phyloP scores from a whole-genome alignment of 2,113 vertebrate species.

The Thoracochromis brauschi region DNA sequence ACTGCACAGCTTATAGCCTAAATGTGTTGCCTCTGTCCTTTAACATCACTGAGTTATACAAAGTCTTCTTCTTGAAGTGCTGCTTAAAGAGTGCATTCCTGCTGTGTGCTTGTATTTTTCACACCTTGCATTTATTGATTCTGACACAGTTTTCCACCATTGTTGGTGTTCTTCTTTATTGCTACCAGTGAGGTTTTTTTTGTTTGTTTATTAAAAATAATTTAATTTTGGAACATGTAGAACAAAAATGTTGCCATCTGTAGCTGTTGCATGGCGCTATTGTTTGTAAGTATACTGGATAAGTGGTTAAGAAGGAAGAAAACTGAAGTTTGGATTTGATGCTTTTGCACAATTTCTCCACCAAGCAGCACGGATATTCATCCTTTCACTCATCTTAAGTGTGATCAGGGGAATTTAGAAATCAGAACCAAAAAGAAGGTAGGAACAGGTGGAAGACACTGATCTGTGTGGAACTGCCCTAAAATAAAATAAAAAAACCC shows the following conservation, averaged over 20 bases:
- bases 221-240: neutral
- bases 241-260: neutral
- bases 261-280: neutral
- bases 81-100: neutral
- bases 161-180: neutral
- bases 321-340: neutral
- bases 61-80: neutral
- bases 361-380: neutral
- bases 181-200: neutral
- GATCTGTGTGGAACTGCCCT: neutral
- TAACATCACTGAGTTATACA: neutral
- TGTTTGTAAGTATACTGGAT: neutral
- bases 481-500: neutral
- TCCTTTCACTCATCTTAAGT: neutral
- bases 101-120: neutral
- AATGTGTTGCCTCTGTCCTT: neutral
- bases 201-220: neutral
- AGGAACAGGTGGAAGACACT: neutral
- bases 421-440: neutral
- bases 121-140: neutral
- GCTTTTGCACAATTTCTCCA: neutral
- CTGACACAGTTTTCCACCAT: neutral
- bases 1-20: neutral
- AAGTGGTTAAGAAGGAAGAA: neutral
- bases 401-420: neutral